Evolutionary conservation across 1,140 invertebrate genomes (phyloP), one percentile per base, ranked within the genome.

Genomic region (Aethina tumida): DNA sequence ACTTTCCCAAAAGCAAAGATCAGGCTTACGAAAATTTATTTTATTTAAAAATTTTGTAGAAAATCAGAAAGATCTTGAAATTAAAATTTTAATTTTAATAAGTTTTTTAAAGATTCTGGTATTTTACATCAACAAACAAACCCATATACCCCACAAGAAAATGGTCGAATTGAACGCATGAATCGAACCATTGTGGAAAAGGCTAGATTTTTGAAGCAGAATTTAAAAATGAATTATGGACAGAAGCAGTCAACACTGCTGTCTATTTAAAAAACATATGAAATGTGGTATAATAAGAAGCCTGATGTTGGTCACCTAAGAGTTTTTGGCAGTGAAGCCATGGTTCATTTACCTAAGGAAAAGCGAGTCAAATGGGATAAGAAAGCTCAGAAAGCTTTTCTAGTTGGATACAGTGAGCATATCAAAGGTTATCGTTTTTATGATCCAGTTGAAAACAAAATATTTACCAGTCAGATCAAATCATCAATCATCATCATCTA

Each of bases 201-300:
- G 31, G 59, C 63, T 15, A 48, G 55, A 42, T 52, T 8, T 37
- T 47, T 16, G 54, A 66, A 43, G 47, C 47, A 20, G 27, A 47
- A 5, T 19, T 68, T 9, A 20, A 40, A 7, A 49, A 49, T 19
- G 33, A 26, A 8, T 59, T 61, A 46, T 69, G 62, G 64, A 59
- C 57, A 5, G 60, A 67, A 45, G 60, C 65, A 16, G 49, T 63
- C 0, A 44, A 48, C 25, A 65, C 59, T 24, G 67, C 66, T 5
- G 56, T 53, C 5, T 69, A 70, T 45, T 29, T 68, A 9, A 41
- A 53, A 38, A 70, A 70, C 49, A 25, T 53, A 41, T 41, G 45
- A 53, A 40, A 20, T 40, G 13, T 50, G 60, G 48, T 26, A 20
- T 12, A 39, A 34, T 6, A 43, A 30, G 19, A 56, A 56, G 46